Conservation (phyloP, 2,797 vertebrate species). For the Potorous gilbertii region DNA sequence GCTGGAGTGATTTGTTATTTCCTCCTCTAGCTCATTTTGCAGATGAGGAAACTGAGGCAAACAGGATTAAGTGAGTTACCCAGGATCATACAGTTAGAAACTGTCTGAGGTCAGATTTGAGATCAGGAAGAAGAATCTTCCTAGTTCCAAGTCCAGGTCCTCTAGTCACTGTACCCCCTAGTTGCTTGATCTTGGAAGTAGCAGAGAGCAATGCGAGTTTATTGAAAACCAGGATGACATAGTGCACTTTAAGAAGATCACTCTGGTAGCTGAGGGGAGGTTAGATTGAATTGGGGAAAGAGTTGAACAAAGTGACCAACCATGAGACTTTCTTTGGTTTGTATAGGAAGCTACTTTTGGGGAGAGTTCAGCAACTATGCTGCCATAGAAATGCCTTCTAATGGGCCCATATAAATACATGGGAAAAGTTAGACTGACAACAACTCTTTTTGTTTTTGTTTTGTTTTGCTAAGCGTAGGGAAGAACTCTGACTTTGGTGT, state of each 20-base stretch:
- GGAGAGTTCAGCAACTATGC: not conserved
- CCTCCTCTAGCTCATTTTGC: not conserved
- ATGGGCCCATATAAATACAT: not conserved
- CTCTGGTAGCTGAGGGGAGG: not conserved
- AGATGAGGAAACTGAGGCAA: not conserved
- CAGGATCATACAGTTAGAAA: not conserved
- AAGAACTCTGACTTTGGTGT: not conserved
- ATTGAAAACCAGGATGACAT: not conserved
- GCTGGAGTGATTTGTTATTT: not conserved
- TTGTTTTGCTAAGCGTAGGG: not conserved
- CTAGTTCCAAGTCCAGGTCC: not conserved
- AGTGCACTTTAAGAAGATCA: not conserved
- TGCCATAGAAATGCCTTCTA: not conserved
- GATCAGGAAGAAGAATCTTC: not conserved
- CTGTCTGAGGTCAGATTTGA: not conserved
- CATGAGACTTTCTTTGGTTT: not conserved
- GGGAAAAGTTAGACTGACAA: not conserved
- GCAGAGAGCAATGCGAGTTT: not conserved
- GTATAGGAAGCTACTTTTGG: not conserved
- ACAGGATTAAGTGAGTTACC: not conserved
- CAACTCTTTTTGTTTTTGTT: not conserved
- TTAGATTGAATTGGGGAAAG: not conserved
- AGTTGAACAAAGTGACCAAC: not conserved
- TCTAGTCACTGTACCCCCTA: not conserved
- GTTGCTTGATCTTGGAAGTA: not conserved